Evolutionary conservation across 2,113 vertebrate genomes (phyloP), one percentile per base, ranked within the genome.

Genomic region (Leptobrachium leishanense): DNA sequence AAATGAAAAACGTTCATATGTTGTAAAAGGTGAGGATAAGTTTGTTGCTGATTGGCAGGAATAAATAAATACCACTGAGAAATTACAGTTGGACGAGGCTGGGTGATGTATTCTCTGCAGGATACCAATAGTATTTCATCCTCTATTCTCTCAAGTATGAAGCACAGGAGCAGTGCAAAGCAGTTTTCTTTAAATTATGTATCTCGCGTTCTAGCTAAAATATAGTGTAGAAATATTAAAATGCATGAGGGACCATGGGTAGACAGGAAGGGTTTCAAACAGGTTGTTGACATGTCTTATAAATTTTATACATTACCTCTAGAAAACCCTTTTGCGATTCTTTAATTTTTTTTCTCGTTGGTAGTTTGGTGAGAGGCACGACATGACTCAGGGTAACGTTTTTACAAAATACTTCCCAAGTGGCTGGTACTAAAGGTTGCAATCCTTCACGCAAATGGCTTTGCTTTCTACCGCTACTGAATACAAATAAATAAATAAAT

Each of bases 161-260:
- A 43, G 66, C 41, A 12, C 5, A 12, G 20, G 66, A 68, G 5
- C 10, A 68, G 5, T 43, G 40, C 12, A 68, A 6, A 68, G 42
- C 66, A 68, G 66, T 43, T 43, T 43, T 11, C 40, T 68, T 13
- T 68, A 68, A 68, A 68, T 68, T 68, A 68, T 68, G 41, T 6
- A 68, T 68, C 11, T 43, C 7, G 63, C 4, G 8, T n/a, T 69
- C 43, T 43, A 8, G 67, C 43, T 69, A 46, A 69, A 46, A 69
- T 65, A 31, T 69, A 69, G 43, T 43, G 43, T 69, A 44, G 67
- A 44, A 5, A 69, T 44, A 46, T 44, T 69, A 69, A 20, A 43
- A 69, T 46, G 67, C 43, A 69, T 69, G n/a, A 69, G 43, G 20
- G 7, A 13, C 3, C 43, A 43, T 6, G 13, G n/a, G 42, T 43